Conservation (phyloP, 2,888 invertebrate species). For the Leptothorax acervorum region DNA sequence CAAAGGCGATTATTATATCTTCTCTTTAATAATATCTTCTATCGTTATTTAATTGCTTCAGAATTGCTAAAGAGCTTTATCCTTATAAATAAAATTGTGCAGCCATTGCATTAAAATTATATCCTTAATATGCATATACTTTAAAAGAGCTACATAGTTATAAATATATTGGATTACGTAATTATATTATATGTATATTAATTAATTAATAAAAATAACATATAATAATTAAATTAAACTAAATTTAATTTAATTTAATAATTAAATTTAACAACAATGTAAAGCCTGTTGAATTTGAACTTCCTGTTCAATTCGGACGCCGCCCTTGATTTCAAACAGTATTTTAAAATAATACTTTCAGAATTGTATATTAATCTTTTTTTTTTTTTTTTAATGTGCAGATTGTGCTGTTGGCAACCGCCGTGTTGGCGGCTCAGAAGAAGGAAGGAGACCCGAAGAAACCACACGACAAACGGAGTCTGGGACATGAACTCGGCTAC, state of each 20-base stretch:
- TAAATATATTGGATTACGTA: neutral
- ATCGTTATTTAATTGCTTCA: neutral
- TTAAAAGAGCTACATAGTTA: neutral
- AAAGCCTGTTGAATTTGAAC: neutral
- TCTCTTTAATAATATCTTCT: neutral
- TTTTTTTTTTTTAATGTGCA: conserved; percentile 36
- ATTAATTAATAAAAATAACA: neutral
- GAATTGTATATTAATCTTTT: neutral
- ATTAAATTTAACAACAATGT: neutral
- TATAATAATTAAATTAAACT: neutral
- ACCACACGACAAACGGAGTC: conserved; percentile 72
- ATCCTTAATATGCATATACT: neutral
- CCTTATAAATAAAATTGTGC: neutral
- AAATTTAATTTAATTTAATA: neutral
- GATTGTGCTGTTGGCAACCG: conserved; percentile 73
- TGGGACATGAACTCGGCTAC: conserved; percentile 52
- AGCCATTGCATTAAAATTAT: neutral
- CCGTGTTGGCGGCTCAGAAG: conserved; percentile 60
- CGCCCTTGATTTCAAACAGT: neutral
- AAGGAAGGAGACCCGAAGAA: conserved; percentile 60
- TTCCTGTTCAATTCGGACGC: neutral
- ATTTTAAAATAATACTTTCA: neutral
- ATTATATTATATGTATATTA: neutral
- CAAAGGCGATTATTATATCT: neutral
- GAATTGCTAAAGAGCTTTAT: neutral